Percentiles rank a stretch among this genome's conserved stretches.
phyloP scores from a whole-genome alignment of 1,140 invertebrate genomes.

The Drosophila busckii region DNA sequence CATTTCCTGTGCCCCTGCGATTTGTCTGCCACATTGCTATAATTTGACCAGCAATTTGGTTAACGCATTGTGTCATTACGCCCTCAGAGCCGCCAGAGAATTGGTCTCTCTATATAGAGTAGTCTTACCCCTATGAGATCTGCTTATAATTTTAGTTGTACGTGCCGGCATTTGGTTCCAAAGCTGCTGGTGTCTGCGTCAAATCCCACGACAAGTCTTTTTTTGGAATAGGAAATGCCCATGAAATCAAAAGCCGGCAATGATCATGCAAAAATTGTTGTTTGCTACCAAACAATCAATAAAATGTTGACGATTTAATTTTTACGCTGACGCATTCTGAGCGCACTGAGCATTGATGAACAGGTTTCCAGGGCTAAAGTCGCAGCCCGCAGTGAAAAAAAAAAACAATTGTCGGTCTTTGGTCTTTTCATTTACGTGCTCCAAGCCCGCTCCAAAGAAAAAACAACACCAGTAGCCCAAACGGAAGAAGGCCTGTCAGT shows the following conservation, averaged over 20 bases:
- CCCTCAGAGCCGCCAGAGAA: slow-evolving; percentile 7
- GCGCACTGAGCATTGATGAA: slow-evolving; percentile 36
- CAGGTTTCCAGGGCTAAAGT: slow-evolving; percentile 15
- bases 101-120: too few relatives aligned
- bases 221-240: slow-evolving; percentile 51
- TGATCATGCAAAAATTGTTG: slow-evolving; percentile 64
- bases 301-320: slow-evolving; percentile 69
- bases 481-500: slow-evolving; percentile 48
- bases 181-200: neutral
- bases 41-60: slow-evolving; percentile 61
- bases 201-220: slow-evolving; percentile 45
- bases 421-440: too few relatives aligned
- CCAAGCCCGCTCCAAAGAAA: too few relatives aligned
- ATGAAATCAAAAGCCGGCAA: slow-evolving; percentile 63
- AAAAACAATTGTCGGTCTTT: slow-evolving; percentile 44
- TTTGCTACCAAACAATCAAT: slow-evolving; percentile 63
- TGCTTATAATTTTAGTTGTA: slow-evolving; percentile 53
- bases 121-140: neutral
- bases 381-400: too few relatives aligned
- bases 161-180: slow-evolving; percentile 53
- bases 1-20: slow-evolving; percentile 51
- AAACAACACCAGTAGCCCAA: slow-evolving; percentile 73
- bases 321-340: slow-evolving; percentile 64
- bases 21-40: slow-evolving; percentile 35
- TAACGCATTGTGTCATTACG: slow-evolving; percentile 64